Percentiles rank a stretch among this genome's conserved stretches.
Evolutionary conservation across 2,113 vertebrate species (phyloP).

Genomic region (Merops nubicus): DNA sequence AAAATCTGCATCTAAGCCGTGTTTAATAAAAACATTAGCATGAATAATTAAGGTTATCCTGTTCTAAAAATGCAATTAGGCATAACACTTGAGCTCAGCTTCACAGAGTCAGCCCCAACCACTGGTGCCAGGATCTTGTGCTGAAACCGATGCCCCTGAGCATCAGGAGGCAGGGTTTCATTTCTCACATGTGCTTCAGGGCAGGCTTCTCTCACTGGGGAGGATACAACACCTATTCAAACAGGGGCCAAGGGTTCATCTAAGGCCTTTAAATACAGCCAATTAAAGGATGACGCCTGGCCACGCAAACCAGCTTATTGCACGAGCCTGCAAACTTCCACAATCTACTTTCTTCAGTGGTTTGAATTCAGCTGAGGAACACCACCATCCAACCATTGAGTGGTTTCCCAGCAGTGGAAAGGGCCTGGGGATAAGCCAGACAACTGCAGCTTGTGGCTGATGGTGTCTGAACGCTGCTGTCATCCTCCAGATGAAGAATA

Average conservation of each 20-base stretch:
- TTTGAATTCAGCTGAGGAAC: not conserved
- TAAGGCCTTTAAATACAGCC: too few relatives aligned
- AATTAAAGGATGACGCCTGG: too few relatives aligned
- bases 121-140: too few relatives aligned
- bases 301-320: too few relatives aligned
- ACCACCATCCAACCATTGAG: too few relatives aligned
- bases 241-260: too few relatives aligned
- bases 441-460: accelerated
- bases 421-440: not conserved
- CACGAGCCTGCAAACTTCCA: not conserved
- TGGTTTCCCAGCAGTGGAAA: not conserved
- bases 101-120: too few relatives aligned
- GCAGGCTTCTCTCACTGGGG: too few relatives aligned
- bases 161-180: too few relatives aligned
- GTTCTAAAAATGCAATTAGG: not conserved
- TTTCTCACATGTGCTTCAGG: too few relatives aligned
- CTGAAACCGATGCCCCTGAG: too few relatives aligned
- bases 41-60: not conserved
- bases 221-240: too few relatives aligned
- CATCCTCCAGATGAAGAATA: not conserved
- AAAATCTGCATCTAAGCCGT: not conserved
- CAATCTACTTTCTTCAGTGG: accelerated
- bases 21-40: not conserved
- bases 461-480: not conserved
- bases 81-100: not conserved